Evolutionary conservation across 2,797 vertebrate species (phyloP).

Genomic region (Falco peregrinus): DNA sequence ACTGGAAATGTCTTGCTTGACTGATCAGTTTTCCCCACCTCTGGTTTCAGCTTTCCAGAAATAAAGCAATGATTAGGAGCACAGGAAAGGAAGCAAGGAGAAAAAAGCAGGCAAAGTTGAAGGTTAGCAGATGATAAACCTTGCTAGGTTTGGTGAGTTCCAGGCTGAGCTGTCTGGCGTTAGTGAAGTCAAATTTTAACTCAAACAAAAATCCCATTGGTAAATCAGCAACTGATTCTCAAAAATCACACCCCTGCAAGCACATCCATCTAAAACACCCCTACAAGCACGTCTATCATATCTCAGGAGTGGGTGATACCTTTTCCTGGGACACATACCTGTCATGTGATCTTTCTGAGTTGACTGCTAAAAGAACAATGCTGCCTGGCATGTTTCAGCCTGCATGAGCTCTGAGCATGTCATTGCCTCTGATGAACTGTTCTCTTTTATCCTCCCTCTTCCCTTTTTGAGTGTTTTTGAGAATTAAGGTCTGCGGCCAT

Average conservation of each 20-base stretch:
- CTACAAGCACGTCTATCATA: slow-evolving; percentile 22
- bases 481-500: neutral
- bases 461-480: neutral
- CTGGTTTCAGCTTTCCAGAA: neutral
- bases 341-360: slow-evolving; percentile 2
- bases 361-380: neutral
- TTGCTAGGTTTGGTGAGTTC: neutral
- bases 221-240: slow-evolving; percentile 40
- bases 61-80: neutral
- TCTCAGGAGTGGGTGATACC: neutral
- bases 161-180: neutral
- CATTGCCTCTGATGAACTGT: neutral
- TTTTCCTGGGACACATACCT: neutral
- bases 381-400: neutral
- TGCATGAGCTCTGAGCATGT: neutral
- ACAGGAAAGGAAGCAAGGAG: neutral
- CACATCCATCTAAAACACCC: neutral
- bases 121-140: slow-evolving; percentile 6
- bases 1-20: neutral
- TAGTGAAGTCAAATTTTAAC: slow-evolving; percentile 49
- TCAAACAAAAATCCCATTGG: neutral
- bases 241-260: neutral
- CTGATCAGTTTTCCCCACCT: neutral
- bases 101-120: neutral
- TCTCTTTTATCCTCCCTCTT: slow-evolving; percentile 2